Evolutionary conservation across 2,888 invertebrate genomes (phyloP).

Genomic region (Laothoe populi): DNA sequence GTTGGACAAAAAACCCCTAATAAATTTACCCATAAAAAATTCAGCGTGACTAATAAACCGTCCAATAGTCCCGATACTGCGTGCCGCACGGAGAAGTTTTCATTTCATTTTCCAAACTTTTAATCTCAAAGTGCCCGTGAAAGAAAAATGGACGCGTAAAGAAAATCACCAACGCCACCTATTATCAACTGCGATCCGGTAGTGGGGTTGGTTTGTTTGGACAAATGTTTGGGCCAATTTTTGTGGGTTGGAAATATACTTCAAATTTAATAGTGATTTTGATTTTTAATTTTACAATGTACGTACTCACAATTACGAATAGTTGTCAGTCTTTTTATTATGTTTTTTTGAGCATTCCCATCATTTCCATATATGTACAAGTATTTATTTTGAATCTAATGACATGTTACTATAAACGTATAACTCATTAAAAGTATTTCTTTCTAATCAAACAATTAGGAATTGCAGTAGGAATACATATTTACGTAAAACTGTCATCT

Average conservation of each 20-base stretch:
- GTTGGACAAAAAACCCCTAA: background rate
- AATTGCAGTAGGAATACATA: no score
- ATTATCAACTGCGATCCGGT: slow-evolving; percentile 57
- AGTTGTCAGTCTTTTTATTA: background rate
- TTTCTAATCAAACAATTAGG: no score
- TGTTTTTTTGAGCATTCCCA: no score
- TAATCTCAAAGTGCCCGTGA: slow-evolving; percentile 85
- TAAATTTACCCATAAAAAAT: background rate
- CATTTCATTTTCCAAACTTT: slow-evolving; percentile 83
- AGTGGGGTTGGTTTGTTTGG: slow-evolving; percentile 12
- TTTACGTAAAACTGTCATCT: background rate
- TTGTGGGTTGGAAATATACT: no score
- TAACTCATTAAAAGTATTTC: no score
- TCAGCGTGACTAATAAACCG: slow-evolving; percentile 22
- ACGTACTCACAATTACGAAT: no score
- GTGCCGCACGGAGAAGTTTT: slow-evolving; percentile 59
- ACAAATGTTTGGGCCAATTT: slow-evolving; percentile 3
- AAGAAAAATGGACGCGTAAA: slow-evolving; percentile 81
- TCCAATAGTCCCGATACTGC: slow-evolving; percentile 25
- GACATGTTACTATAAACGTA: no score
- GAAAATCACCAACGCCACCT: slow-evolving; percentile 82
- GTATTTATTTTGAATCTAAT: no score
- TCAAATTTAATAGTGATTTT: background rate
- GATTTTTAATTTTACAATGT: background rate
- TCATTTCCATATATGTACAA: no score